Percentiles rank a stretch among this genome's conserved stretches.
Conservation (phyloP, 2,113 vertebrate genomes). For the Serinus canaria region DNA sequence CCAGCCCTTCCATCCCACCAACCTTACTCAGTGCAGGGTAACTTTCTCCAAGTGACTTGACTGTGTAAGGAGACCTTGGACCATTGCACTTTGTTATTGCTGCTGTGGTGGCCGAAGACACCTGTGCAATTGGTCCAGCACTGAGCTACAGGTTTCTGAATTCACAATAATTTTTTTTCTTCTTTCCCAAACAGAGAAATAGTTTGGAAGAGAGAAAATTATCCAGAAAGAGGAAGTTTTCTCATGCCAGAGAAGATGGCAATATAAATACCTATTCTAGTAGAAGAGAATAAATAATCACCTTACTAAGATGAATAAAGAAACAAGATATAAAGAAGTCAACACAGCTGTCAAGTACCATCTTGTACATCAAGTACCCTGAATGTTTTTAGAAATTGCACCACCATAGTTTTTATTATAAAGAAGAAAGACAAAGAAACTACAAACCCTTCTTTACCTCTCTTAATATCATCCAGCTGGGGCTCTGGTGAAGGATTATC, state of each 20-base stretch:
- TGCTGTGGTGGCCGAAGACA: neutral
- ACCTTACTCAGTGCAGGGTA: neutral
- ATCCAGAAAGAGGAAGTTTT: neutral
- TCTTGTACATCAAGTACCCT: neutral
- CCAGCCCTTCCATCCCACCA: neutral
- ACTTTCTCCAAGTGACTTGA: neutral
- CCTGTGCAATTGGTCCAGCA: neutral
- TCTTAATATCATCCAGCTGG: constrained; percentile 97
- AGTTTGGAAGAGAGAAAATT: neutral
- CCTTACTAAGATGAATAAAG: neutral
- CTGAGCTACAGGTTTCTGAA: neutral
- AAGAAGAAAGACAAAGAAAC: neutral
- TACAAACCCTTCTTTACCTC: constrained; percentile 78
- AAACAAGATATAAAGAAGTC: neutral
- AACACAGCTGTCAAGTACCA: neutral
- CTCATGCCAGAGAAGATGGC: neutral
- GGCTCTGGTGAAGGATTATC: constrained; percentile 97
- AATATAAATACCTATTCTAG: neutral
- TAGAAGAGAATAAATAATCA: constrained; percentile 18
- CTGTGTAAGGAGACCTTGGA: neutral
- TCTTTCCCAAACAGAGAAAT: neutral
- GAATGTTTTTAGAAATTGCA: neutral
- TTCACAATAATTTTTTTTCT: neutral
- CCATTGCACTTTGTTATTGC: neutral
- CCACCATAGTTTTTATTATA: neutral